These are phyloP conservation scores for Aelia acuminata DNA, from an alignment of 2,888 invertebrate species.

Conservation along the genomic window DNA sequence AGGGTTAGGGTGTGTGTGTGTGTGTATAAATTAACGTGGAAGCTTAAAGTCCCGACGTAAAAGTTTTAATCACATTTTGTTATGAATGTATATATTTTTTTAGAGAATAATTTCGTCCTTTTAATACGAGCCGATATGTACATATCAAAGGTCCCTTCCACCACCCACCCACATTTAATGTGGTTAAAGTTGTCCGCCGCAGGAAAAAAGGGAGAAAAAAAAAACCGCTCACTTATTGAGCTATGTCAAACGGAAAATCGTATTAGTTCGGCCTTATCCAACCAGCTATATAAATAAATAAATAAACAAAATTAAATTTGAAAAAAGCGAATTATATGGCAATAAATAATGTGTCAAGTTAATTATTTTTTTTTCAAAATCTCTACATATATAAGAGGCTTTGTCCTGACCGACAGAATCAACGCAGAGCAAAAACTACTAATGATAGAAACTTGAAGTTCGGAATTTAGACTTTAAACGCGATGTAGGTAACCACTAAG, in stretches of 20 bases:
- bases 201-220: not conserved
- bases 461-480: no score
- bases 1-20: not conserved
- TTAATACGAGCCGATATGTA: not conserved
- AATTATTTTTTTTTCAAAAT: no score
- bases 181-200: constrained; percentile 12
- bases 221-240: constrained; percentile 7
- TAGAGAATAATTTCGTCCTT: constrained; percentile 25
- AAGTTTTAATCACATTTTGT: constrained; percentile 41
- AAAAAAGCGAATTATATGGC: no score
- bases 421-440: no score
- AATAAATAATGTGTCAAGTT: no score
- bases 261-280: constrained; percentile 32
- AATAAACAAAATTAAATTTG: no score
- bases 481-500: no score
- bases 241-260: constrained; percentile 46
- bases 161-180: no score
- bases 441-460: no score
- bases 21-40: constrained; percentile 28
- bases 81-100: constrained; percentile 24
- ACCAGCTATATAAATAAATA: not conserved
- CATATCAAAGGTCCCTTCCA: constrained; percentile 44
- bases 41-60: constrained; percentile 14
- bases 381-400: no score
- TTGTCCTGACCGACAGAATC: no score